Evolutionary conservation across 2,113 vertebrate species (phyloP).

Genomic region (Trematocara nigrifrons): DNA sequence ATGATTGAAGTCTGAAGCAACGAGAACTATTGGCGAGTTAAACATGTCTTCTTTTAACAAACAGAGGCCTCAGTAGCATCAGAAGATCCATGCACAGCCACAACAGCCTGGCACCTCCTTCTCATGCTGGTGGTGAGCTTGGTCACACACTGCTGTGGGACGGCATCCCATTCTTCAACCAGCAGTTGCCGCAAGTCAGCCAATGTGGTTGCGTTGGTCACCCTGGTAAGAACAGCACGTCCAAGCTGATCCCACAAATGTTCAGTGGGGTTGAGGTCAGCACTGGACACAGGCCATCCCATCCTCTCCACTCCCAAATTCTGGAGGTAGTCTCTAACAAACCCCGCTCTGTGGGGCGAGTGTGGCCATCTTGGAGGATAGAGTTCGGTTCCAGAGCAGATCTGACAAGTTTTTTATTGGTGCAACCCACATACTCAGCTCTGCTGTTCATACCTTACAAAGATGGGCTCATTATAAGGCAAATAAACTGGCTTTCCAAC

Average conservation of each 20-base stretch:
- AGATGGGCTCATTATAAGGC: background rate
- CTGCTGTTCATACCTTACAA: background rate
- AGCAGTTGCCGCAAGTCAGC: background rate
- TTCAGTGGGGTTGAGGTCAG: background rate
- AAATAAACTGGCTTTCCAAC: background rate
- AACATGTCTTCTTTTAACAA: background rate
- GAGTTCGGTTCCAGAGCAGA: background rate
- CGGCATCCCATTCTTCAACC: background rate
- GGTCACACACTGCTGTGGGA: background rate
- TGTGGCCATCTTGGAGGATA: background rate
- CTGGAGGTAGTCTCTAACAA: background rate
- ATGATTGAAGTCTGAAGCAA: background rate
- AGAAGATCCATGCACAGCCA: background rate
- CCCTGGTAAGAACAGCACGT: background rate
- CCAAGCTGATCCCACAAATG: background rate
- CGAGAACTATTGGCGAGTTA: background rate
- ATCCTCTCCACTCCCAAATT: background rate
- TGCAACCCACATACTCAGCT: background rate
- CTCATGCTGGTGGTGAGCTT: background rate
- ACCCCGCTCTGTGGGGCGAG: fast-evolving
- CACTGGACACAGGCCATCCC: background rate
- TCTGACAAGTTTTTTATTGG: background rate
- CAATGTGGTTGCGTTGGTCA: background rate
- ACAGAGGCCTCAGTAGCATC: background rate
- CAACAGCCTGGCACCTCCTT: background rate